A percentile compares a stretch with the other conserved stretches of the same genome.
Evolutionary conservation across 2,113 vertebrate species (phyloP).

Genomic region (Campylomormyrus numenius): DNA sequence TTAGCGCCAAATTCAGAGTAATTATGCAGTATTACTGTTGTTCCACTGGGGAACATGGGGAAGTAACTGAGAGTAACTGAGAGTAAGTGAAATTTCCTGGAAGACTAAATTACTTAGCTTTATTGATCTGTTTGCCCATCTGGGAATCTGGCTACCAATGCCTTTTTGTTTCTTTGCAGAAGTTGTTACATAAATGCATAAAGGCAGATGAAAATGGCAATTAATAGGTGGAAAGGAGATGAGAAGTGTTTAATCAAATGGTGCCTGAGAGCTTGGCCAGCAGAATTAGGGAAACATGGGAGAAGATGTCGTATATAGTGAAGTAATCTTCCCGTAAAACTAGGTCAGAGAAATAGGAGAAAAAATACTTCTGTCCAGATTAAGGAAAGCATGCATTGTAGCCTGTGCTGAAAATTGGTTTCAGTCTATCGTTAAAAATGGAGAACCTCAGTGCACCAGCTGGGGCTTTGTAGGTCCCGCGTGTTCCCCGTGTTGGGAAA

Average conservation of each 20-base stretch:
- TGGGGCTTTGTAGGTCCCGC: neutral
- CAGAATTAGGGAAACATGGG: constrained; percentile 42
- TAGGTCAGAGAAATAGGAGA: neutral
- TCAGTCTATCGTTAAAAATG: neutral
- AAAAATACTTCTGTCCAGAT: constrained; percentile 6
- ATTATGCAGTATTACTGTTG: neutral
- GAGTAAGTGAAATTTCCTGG: neutral
- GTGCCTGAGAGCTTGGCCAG: neutral
- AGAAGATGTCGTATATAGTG: constrained; percentile 13
- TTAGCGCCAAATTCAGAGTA: neutral
- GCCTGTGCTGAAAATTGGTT: neutral
- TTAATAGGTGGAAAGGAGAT: neutral
- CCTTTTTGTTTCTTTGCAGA: neutral
- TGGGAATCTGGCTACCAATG: neutral
- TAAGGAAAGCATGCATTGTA: neutral
- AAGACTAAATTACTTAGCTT: neutral
- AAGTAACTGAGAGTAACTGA: neutral
- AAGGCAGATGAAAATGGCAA: constrained; percentile 16
- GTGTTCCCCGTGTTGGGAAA: neutral
- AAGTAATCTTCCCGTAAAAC: constrained; percentile 1
- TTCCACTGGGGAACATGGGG: neutral
- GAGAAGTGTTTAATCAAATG: neutral
- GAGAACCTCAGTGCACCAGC: neutral
- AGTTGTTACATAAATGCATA: neutral
- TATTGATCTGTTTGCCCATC: constrained; percentile 21